These are phyloP conservation scores for Tychaedon coryphoeus DNA, from an alignment of 2,113 vertebrate genomes.

Conservation along the genomic window DNA sequence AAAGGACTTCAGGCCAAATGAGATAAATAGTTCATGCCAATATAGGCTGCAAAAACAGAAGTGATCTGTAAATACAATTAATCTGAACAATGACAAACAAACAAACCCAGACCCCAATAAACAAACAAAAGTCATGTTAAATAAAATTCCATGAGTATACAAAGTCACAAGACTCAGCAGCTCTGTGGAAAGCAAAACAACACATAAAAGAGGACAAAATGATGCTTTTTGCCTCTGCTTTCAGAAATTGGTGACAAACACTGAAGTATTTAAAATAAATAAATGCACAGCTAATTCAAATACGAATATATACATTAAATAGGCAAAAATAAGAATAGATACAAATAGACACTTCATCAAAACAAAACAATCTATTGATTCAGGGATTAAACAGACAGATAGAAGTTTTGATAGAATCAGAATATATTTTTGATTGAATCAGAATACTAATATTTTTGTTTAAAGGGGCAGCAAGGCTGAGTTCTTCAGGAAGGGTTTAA, in stretches of 20 bases:
- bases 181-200: neutral
- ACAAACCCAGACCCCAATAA: neutral
- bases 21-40: neutral
- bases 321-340: neutral
- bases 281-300: neutral
- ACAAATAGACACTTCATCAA: neutral
- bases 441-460: neutral
- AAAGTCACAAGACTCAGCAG: neutral
- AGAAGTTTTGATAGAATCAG: neutral
- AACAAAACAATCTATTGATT: neutral
- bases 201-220: neutral
- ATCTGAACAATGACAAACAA: neutral
- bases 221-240: neutral
- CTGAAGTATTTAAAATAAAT: neutral
- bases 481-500: neutral
- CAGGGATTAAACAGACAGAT: neutral
- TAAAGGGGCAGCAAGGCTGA: neutral
- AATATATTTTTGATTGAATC: neutral
- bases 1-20: neutral
- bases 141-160: neutral
- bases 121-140: neutral
- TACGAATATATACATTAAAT: neutral
- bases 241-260: neutral
- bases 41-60: neutral
- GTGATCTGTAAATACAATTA: neutral